Evolutionary conservation across 2,888 invertebrate species (phyloP).

Genomic region (Rugalucina vietnamica): DNA sequence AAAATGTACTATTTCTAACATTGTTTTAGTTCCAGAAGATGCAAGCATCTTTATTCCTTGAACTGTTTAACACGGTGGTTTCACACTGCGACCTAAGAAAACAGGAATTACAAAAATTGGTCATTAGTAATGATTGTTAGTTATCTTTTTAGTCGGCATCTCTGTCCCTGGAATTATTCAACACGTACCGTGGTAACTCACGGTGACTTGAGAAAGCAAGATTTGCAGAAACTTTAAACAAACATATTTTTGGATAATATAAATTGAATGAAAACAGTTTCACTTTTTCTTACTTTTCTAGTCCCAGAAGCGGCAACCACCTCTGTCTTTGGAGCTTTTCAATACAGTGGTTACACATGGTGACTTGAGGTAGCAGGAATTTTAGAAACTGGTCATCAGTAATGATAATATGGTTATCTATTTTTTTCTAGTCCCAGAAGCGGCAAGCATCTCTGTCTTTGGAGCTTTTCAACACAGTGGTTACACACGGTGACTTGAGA

Average conservation of each 20-base stretch:
- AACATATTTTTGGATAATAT: too few species aligned
- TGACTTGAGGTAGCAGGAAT: constrained; percentile 82
- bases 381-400: constrained; percentile 90
- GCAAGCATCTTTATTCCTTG: constrained; percentile 89
- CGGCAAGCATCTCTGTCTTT: constrained; percentile 88
- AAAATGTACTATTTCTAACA: too few species aligned
- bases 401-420: too few species aligned
- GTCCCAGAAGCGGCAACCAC: constrained; percentile 85
- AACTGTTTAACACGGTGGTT: constrained; percentile 84
- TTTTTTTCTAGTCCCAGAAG: constrained; percentile 75
- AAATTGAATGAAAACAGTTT: too few species aligned
- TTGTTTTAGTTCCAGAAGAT: constrained; percentile 78
- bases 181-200: constrained; percentile 82
- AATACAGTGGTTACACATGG: constrained; percentile 83
- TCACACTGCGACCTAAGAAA: constrained; percentile 82
- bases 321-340: constrained; percentile 88
- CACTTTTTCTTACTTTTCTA: too few species aligned
- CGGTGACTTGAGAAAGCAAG: constrained; percentile 81
- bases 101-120: constrained; percentile 87
- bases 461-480: constrained; percentile 85
- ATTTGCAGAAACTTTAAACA: constrained; percentile 89
- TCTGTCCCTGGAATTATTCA: constrained; percentile 88
- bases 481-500: constrained; percentile 83
- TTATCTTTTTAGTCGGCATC: too few species aligned
- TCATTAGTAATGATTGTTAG: too few species aligned